Percentiles rank a stretch among this genome's conserved stretches.
Evolutionary conservation across 2,113 vertebrate genomes (phyloP).

Genomic region (Orcinus orca): DNA sequence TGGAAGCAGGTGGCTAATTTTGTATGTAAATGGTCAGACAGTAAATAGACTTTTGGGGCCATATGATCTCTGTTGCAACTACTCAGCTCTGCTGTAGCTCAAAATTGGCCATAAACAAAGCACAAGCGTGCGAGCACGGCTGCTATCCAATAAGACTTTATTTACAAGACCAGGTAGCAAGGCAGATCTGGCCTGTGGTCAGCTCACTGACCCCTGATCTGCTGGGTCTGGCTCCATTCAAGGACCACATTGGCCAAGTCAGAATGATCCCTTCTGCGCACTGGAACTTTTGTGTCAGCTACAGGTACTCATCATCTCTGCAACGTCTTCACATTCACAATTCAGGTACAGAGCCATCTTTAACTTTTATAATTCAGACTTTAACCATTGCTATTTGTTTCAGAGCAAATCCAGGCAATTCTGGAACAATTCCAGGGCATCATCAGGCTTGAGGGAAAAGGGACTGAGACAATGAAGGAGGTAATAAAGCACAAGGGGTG

Average conservation of each 20-base stretch:
- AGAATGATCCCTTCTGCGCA: no score
- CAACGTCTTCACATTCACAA: neutral
- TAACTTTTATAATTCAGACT: neutral
- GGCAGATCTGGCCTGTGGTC: neutral
- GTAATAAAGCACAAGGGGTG: rapidly evolving
- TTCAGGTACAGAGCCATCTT: neutral
- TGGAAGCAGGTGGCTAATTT: neutral
- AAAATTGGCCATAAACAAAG: rapidly evolving
- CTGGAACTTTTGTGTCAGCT: neutral
- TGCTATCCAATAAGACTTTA: neutral
- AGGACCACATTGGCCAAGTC: neutral
- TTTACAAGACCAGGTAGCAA: neutral
- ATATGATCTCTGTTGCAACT: neutral
- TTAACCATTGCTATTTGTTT: neutral
- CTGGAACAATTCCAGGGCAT: rapidly evolving
- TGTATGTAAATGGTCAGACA: neutral
- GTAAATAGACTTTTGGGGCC: neutral
- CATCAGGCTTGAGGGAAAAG: neutral
- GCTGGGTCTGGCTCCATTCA: rapidly evolving
- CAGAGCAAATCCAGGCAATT: neutral
- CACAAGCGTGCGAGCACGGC: neutral
- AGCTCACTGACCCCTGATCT: no score
- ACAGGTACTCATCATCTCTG: neutral
- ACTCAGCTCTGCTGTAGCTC: neutral
- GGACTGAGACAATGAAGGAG: neutral